phyloP scores from a whole-genome alignment of 2,113 vertebrate species.

The Rhinichthys klamathensis region DNA sequence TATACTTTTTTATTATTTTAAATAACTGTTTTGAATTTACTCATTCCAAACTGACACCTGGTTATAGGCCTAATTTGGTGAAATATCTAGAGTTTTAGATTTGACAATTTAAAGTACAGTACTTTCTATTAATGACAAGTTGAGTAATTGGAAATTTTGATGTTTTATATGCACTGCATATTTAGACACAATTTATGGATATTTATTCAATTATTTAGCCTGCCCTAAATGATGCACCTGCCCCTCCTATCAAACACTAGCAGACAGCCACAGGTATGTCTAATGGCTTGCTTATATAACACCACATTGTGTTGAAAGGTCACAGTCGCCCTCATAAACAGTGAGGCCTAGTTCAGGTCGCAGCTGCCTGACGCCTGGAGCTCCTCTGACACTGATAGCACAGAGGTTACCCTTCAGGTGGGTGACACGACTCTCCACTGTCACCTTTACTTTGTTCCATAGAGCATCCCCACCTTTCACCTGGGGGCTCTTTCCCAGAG shows the following conservation, averaged over 20 bases:
- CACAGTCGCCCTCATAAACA: slow-evolving; percentile 52
- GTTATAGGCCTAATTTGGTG: not conserved
- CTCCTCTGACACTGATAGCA: slow-evolving; percentile 71
- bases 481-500: slow-evolving; percentile 69
- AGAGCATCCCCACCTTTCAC: slow-evolving; percentile 67
- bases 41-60: not conserved
- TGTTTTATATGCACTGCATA: not conserved
- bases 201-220: not conserved
- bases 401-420: slow-evolving; percentile 55
- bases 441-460: slow-evolving; percentile 76
- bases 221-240: not conserved
- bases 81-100: not conserved
- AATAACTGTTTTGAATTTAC: not conserved
- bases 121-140: no score
- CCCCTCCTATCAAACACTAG: not conserved
- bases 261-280: slow-evolving; percentile 37
- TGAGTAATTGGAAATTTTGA: no score
- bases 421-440: slow-evolving; percentile 72
- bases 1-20: no score
- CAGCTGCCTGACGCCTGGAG: slow-evolving; percentile 63
- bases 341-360: slow-evolving; percentile 59
- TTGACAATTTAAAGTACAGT: not conserved
- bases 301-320: slow-evolving; percentile 67
- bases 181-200: not conserved
- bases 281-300: slow-evolving; percentile 54